phyloP scores from a whole-genome alignment of 1,140 invertebrate species.

The Antheraea mylitta region DNA sequence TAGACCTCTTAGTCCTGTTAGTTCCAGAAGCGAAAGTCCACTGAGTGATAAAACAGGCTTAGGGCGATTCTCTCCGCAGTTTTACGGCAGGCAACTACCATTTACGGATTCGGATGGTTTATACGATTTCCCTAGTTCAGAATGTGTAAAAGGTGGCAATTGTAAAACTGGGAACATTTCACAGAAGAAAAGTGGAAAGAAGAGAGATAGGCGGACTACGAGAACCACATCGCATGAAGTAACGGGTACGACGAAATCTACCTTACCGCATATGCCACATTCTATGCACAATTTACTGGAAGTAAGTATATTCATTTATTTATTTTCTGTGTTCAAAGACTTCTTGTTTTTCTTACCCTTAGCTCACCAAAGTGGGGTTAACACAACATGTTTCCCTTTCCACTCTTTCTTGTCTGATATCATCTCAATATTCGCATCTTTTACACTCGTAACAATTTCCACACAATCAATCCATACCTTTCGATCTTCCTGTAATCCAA shows the following conservation, averaged over 20 bases:
- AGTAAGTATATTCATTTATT: conserved; percentile 37
- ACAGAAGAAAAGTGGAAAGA: conserved; percentile 78
- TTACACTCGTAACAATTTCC: no score
- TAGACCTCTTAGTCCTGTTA: conserved; percentile 84
- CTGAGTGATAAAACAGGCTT: conserved; percentile 84
- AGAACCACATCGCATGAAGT: conserved; percentile 70
- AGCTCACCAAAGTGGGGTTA: no score
- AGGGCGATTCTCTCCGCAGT: conserved; percentile 83
- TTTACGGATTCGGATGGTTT: conserved; percentile 88
- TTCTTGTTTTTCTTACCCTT: no score
- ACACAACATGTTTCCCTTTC: no score
- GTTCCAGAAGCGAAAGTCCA: conserved; percentile 87
- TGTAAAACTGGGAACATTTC: conserved; percentile 63
- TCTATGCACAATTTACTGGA: conserved; percentile 76
- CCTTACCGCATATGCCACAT: conserved; percentile 76
- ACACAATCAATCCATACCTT: no score
- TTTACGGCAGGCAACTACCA: conserved; percentile 83
- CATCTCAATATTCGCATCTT: no score
- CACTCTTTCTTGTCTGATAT: no score
- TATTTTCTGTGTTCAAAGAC: no score
- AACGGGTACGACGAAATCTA: conserved; percentile 68
- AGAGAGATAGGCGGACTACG: conserved; percentile 68
- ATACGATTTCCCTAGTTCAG: conserved; percentile 88
- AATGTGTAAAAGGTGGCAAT: conserved; percentile 75
- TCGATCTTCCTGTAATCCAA: no score